Percentiles rank a stretch among this genome's conserved stretches.
Evolutionary conservation across 2,888 invertebrate genomes (phyloP).

Genomic region (Lasioglossum oenotherae): DNA sequence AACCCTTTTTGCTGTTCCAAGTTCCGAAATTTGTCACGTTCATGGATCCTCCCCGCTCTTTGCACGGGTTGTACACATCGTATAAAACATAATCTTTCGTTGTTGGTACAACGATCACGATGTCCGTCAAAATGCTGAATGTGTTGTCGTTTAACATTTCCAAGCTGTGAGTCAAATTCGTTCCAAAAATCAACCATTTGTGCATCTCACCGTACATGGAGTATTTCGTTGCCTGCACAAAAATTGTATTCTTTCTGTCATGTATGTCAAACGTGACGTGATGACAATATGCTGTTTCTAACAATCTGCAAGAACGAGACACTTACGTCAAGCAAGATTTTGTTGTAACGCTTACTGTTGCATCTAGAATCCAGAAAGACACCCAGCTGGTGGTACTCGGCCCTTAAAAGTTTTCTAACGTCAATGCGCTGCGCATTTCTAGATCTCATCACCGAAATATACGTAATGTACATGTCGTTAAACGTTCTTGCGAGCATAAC

Average conservation of each 20-base stretch:
- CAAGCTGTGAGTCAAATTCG: constrained; percentile 59
- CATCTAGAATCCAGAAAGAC: constrained; percentile 62
- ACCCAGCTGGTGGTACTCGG: constrained; percentile 59
- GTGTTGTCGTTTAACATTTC: constrained; percentile 68
- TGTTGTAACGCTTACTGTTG: constrained; percentile 31
- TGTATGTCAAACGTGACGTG: neutral
- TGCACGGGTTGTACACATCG: constrained; percentile 78
- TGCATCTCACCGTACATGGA: constrained; percentile 66
- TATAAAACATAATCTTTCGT: constrained; percentile 62
- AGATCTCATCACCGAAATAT: constrained; percentile 40
- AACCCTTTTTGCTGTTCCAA: constrained; percentile 68
- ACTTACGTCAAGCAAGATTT: constrained; percentile 56
- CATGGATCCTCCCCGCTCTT: constrained; percentile 70
- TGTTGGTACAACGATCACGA: constrained; percentile 66
- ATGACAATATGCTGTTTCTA: neutral
- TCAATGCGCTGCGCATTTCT: constrained; percentile 12
- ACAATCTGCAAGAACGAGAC: neutral
- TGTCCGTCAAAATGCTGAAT: constrained; percentile 72
- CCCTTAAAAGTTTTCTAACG: constrained; percentile 34
- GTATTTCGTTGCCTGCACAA: constrained; percentile 53
- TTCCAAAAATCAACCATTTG: constrained; percentile 74
- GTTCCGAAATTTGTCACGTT: constrained; percentile 72
- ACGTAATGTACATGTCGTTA: constrained; percentile 39
- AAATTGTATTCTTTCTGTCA: neutral
- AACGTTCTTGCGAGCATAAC: constrained; percentile 55